Base-by-base conservation (phyloP, 2,113 vertebrate species). In the Sapayoa aenigma region DNA sequence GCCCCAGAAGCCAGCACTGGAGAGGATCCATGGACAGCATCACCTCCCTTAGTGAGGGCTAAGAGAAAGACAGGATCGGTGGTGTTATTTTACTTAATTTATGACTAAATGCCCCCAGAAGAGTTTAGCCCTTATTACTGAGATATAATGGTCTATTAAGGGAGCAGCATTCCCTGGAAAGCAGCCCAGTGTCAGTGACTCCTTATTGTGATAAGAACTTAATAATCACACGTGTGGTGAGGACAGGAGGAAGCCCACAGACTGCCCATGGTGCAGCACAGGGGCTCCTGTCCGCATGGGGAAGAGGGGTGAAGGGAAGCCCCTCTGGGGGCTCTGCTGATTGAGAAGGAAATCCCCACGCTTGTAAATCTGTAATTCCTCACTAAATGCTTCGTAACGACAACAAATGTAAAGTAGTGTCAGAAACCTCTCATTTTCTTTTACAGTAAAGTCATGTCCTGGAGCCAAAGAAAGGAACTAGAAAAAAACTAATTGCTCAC, bases 31-130 rank as follows among this genome's bases (percentile, higher is more conserved):
- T 4, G 24, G 69, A 33, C 55, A 76, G 88, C 80, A 78, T 59
- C 80, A 23, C 53, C 47, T n/a, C n/a, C 27, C 59, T 60, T 20
- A 52, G 50, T 0, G 2, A 84, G 79, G 63, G 63, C 79, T 50
- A 82, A 55, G 56, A 87, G 85, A 74, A 77, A 95, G 90, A 86
- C 6, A 4, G 90, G 67, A 89, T 60, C 3, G 0, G 35, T 37
- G 83, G 92, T 96, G 88, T 95, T 96, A 95, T 95, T 96, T 96
- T 95, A 96, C 93, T 92, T 96, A 96, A 97, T 96, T 96, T 96
- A 95, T 84, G 60, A 90, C 95, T 96, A 94, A 96, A 96, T 87
- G 78, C 95, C 92, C 96, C 96, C 94, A 95, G 94, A 96, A 95
- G 96, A 95, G 80, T 96, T 96, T 91, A 97, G 96, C 88, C 83